Evolutionary conservation across 2,888 invertebrate genomes (phyloP), one percentile per base, ranked within the genome.

Genomic region (Eristalis pertinax): DNA sequence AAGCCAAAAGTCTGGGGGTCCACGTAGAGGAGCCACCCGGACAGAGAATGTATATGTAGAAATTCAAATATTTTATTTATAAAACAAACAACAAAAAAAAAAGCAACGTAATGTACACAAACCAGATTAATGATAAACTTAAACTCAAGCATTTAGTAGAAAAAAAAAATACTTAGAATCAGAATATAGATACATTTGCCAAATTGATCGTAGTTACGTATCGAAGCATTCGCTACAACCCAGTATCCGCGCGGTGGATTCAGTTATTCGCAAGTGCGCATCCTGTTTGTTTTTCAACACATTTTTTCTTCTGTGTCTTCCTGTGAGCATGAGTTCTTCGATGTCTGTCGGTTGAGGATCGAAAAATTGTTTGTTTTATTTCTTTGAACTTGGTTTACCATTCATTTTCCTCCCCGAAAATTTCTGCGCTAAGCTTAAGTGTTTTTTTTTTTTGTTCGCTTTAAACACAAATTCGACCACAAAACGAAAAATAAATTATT

Each of bases 1-100:
- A 87, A 87, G 87, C 87, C 87, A 87, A 87, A 87, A 80, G 84
- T 76, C 76, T 73, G 63, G 84, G 43, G 24, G 62, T n/a, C 73
- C 75, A 73, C 68, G 35, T 75, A 15, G 75, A 58, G 67, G 65
- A 29, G 50, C 29, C 60, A 62, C 83, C 32, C 76, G 72, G 75
- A 56, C 76, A 87, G 58, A 84, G 69, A 79, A 65, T 74, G 58
- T 70, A 72, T 75, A 74, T 72, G 65, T 87, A 87, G 87, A 64
- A 38, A 80, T 79, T 80, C 79, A 67, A 29, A 84, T 32, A 32
- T 73, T 80, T 80, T 84, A 87, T 87, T 87, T 84, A 87, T 87
- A 56, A 50, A 74, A 13, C 24, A 24, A 60, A 60, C 60, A 29
- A n/a, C n/a, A n/a, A n/a, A 60, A 60, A 4, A 5, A 64, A 32